Percentiles rank a stretch among this genome's conserved stretches.
These are phyloP conservation scores for Anoplolepis gracilipes DNA, from an alignment of 1,140 invertebrate species.

Conservation along the genomic window DNA sequence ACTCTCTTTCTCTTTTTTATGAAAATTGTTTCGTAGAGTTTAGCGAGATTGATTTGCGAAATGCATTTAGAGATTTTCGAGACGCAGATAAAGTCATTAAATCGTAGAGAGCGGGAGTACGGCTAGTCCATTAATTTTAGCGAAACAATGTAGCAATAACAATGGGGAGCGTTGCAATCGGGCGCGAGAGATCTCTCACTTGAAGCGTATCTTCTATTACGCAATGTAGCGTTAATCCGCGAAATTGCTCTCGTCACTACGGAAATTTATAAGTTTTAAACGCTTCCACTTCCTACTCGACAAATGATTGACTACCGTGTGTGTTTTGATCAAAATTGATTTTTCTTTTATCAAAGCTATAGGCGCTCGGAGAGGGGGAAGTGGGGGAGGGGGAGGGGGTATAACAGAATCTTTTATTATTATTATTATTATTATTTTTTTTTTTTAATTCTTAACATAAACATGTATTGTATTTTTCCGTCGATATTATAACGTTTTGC, in stretches of 20 bases:
- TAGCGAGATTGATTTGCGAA: constrained; percentile 26
- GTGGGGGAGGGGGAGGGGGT: no score
- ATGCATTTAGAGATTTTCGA: constrained; percentile 46
- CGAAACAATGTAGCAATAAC: constrained; percentile 68
- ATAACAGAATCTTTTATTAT: not conserved
- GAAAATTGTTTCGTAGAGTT: not conserved
- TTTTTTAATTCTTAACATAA: no score
- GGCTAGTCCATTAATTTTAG: constrained; percentile 58
- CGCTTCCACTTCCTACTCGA: not conserved
- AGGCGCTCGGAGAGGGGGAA: no score
- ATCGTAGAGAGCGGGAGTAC: constrained; percentile 42
- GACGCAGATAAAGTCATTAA: constrained; percentile 51
- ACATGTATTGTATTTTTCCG: not conserved
- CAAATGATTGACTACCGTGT: constrained; percentile 5
- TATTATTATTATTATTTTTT: no score
- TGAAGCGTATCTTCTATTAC: constrained; percentile 66
- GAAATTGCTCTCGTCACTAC: constrained; percentile 40
- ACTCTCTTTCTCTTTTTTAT: not conserved
- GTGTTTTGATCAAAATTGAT: constrained; percentile 29
- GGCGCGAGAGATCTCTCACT: constrained; percentile 55
- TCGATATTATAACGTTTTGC: not conserved
- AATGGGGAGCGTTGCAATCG: constrained; percentile 55
- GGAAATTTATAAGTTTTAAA: constrained; percentile 56
- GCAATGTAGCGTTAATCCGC: constrained; percentile 42
- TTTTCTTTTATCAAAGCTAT: not conserved